Conservation (phyloP, 2,797 vertebrate species). For the Tragopan temminckii region DNA sequence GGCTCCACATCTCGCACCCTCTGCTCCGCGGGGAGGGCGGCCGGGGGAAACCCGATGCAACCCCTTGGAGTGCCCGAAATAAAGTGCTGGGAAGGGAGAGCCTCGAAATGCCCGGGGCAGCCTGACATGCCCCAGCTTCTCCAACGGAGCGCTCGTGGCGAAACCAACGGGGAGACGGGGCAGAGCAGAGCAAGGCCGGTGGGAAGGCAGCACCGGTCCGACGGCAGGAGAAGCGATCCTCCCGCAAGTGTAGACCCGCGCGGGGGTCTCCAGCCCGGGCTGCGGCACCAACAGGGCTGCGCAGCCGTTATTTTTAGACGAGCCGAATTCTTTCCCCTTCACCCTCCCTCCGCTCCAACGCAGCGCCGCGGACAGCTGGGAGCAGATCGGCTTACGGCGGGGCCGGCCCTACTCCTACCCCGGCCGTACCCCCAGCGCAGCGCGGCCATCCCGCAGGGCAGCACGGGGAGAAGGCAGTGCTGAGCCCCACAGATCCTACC, state of each 20-base stretch:
- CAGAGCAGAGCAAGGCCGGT: accelerated
- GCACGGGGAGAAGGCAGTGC: not conserved
- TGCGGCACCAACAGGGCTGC: not conserved
- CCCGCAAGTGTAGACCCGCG: accelerated
- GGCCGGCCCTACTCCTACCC: not conserved
- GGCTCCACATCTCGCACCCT: not conserved
- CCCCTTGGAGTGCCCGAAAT: not conserved
- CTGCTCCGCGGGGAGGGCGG: no score
- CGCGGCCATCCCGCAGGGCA: accelerated
- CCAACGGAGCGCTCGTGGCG: accelerated
- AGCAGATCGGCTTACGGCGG: not conserved
- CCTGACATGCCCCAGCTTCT: accelerated
- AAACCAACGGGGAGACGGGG: accelerated
- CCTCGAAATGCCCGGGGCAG: not conserved
- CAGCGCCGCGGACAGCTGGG: constrained; percentile 3
- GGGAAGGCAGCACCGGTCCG: accelerated
- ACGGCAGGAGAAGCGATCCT: accelerated
- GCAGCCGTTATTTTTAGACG: constrained; percentile 27
- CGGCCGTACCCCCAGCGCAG: accelerated
- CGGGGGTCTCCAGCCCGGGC: not conserved
- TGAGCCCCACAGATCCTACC: not conserved
- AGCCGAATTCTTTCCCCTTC: not conserved
- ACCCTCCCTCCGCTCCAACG: not conserved
- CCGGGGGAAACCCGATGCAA: not conserved
- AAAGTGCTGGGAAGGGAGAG: not conserved